Evolutionary conservation across 1,140 invertebrate genomes (phyloP), one percentile per base, ranked within the genome.

Genomic region (Lerema accius): DNA sequence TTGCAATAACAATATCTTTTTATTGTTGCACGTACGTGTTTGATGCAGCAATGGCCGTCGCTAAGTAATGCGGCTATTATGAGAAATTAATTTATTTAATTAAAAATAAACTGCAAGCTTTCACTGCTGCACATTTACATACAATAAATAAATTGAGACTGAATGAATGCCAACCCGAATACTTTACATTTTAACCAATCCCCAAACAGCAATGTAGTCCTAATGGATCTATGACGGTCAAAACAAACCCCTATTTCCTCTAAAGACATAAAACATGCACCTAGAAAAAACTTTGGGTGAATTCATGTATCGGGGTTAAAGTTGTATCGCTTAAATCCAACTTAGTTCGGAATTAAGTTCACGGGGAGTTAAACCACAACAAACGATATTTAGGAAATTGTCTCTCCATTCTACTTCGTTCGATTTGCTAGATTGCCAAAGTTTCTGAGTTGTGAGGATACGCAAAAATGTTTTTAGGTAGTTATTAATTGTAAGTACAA

Each of bases 301-400:
- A 50, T 26, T 14, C 35, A 16, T 23, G 46, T 16, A 15, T n/a
- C 16, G 23, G 4, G n/a, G 26, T 50, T 35, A 26, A 50, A 16
- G 45, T 48, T 10, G 19, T 48, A 28, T 48, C 43, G 19, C 42
- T 49, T 17, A 15, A 49, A 49, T 48, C 19, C 6, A 26, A 49
- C 23, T 49, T 49, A 9, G 26, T 46, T 7, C 4, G 11, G 43
- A 19, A 49, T 49, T 32, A 49, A 49, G 23, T 49, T 23, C 19
- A n/a, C n/a, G 19, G 19, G 1, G 32, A 32, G 46, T 49, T 49
- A 49, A 49, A 32, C 46, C 46, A 32, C 46, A 49, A 32, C 46
- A 49, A 49, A 49, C 46, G 23, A 49, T 49, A 49, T 32, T 49
- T 49, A 46, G 43, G 43, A 46, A 23, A 23, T 23, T 46, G 43